phyloP scores from a whole-genome alignment of 2,888 invertebrate genomes.

The Calephelis perditalis region DNA sequence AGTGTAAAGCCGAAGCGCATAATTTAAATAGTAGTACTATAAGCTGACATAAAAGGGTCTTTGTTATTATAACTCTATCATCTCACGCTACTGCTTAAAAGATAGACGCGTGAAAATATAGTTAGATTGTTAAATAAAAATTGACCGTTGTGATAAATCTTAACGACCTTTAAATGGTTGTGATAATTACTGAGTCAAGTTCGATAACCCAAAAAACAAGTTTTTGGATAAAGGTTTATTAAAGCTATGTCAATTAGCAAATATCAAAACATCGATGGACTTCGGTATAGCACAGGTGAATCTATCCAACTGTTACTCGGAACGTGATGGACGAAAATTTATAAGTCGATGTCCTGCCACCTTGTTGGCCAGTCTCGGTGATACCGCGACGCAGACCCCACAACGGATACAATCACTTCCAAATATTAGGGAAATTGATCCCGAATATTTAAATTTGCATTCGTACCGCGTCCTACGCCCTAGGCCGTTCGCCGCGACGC shows the following conservation, averaged over 20 bases:
- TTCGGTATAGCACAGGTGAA: slow-evolving; percentile 29
- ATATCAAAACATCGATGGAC: slow-evolving; percentile 15
- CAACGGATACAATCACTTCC: slow-evolving; percentile 13
- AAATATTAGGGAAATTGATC: slow-evolving; percentile 57
- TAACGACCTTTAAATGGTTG: slow-evolving; percentile 6
- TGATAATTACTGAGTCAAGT: slow-evolving; percentile 1
- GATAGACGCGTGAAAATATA: no score
- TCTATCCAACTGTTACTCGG: slow-evolving; percentile 54
- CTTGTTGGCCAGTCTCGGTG: slow-evolving; percentile 59
- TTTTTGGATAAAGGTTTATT: slow-evolving; percentile 7
- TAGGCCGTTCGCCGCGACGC: slow-evolving; percentile 64
- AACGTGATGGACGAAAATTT: slow-evolving; percentile 64
- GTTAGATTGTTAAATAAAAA: neutral
- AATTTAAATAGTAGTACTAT: no score
- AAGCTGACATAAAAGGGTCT: no score
- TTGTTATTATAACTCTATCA: no score
- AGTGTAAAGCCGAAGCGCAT: no score
- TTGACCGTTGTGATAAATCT: neutral
- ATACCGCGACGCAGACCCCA: slow-evolving; percentile 44
- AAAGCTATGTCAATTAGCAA: slow-evolving; percentile 23
- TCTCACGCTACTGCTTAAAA: no score
- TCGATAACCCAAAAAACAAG: slow-evolving; percentile 8
- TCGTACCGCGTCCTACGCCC: slow-evolving; percentile 57
- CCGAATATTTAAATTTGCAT: slow-evolving; percentile 48
- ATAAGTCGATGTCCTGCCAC: slow-evolving; percentile 74